These are phyloP conservation scores for Hetaerina americana DNA, from an alignment of 1,140 invertebrate genomes.

Conservation along the genomic window DNA sequence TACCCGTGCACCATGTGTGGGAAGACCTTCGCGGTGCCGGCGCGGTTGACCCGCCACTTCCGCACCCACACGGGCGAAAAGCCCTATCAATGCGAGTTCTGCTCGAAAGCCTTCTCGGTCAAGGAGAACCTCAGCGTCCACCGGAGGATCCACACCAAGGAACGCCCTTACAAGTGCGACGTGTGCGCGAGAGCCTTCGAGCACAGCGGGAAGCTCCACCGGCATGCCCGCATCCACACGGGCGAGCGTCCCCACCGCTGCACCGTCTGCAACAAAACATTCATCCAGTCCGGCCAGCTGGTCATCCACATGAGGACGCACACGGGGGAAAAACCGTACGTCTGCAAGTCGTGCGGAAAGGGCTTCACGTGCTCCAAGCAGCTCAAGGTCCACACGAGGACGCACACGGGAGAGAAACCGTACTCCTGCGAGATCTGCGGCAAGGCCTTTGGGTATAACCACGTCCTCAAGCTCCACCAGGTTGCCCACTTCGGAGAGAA, in stretches of 20 bases:
- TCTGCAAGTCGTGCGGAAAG: slow-evolving; percentile 72
- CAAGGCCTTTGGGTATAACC: slow-evolving; percentile 77
- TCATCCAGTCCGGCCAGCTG: slow-evolving; percentile 76
- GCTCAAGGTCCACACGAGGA: slow-evolving; percentile 72
- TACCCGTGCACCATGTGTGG: slow-evolving; percentile 82
- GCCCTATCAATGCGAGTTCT: slow-evolving; percentile 81
- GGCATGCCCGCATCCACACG: slow-evolving; percentile 76
- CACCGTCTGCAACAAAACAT: slow-evolving; percentile 70
- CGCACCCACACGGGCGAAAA: slow-evolving; percentile 78
- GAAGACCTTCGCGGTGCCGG: slow-evolving; percentile 83
- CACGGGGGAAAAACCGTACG: slow-evolving; percentile 84
- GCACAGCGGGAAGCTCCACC: slow-evolving; percentile 80
- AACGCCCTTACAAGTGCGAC: slow-evolving; percentile 73
- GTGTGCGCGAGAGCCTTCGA: slow-evolving; percentile 85
- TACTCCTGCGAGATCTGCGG: slow-evolving; percentile 63
- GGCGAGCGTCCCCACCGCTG: slow-evolving; percentile 74
- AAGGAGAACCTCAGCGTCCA: slow-evolving; percentile 87
- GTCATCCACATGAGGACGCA: slow-evolving; percentile 77
- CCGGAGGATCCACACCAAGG: slow-evolving; percentile 81
- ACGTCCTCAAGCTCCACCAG: slow-evolving; percentile 74
- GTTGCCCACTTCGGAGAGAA: slow-evolving; percentile 86
- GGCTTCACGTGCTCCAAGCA: slow-evolving; percentile 85
- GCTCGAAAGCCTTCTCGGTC: slow-evolving; percentile 80
- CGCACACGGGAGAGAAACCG: slow-evolving; percentile 70
- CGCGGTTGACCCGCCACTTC: slow-evolving; percentile 80